phyloP scores from a whole-genome alignment of 2,113 vertebrate genomes.

The Heterotis niloticus region DNA sequence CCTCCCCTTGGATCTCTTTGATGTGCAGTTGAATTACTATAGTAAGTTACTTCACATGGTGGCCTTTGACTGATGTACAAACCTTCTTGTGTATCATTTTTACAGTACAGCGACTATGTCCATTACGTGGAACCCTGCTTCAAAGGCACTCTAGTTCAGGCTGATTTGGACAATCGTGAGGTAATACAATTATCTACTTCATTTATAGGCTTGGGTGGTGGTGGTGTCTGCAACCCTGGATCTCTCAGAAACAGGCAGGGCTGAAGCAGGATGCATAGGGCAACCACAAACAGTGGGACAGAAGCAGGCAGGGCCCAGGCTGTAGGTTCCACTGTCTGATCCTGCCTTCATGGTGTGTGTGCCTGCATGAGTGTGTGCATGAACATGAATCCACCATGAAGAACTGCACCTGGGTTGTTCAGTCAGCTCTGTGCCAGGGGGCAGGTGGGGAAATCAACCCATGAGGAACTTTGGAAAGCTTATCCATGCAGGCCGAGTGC shows the following conservation, averaged over 20 bases:
- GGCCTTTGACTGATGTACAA: neutral
- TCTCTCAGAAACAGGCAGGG: neutral
- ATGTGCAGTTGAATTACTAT: no score
- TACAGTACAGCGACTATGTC: slow-evolving; percentile 87
- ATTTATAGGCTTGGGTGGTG: neutral
- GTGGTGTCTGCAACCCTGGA: neutral
- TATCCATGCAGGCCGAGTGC: no score
- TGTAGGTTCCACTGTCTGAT: slow-evolving; percentile 1
- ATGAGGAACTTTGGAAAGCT: slow-evolving; percentile 20
- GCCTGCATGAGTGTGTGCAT: slow-evolving; percentile 8
- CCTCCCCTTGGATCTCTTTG: neutral
- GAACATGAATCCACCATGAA: neutral
- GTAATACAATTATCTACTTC: slow-evolving; percentile 60
- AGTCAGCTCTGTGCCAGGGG: slow-evolving; percentile 37
- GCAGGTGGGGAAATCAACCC: slow-evolving; percentile 51
- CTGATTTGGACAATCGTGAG: slow-evolving; percentile 92
- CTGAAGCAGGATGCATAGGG: neutral
- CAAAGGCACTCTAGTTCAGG: slow-evolving; percentile 87
- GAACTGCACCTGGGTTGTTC: neutral
- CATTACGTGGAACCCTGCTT: slow-evolving; percentile 93
- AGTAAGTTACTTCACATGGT: neutral
- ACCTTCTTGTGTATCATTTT: slow-evolving; percentile 10
- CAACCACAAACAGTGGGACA: neutral
- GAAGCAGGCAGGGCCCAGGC: neutral
- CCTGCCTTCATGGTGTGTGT: slow-evolving; percentile 11